Evolutionary conservation across 2,797 vertebrate genomes (phyloP), one percentile per base, ranked within the genome.

Genomic region (Propithecus deckenii): DNA sequence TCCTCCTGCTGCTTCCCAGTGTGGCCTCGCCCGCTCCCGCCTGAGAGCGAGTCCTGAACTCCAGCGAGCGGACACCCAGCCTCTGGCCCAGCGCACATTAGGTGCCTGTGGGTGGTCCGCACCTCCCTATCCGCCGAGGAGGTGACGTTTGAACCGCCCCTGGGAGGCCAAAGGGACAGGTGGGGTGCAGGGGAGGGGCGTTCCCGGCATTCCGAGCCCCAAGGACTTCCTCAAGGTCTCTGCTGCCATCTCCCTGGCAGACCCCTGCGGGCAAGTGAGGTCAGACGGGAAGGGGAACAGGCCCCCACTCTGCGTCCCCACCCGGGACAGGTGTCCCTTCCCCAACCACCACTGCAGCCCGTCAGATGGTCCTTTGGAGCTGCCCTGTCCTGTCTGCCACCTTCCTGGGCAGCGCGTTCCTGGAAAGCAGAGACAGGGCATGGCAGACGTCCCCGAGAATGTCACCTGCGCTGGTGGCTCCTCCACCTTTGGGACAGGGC

Each of bases 81-180:
- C n/a, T 69, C 67, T 69, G 35, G 20, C 67, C 10, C 20, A 38
- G 11, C 28, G 3, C 46, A n/a, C 23, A 28, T 35, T n/a, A 32
- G 59, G 35, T 52, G 8, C n/a, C 43, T 57, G 7, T 35, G 20
- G 83, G 61, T 2, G 1, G 22, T 32, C 28, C 18, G 12, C 32
- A 12, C 7, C 32, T 23, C 22, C 10, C 25, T 11, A 4, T 28
- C n/a, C 4, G 1, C 0, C 28, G 7, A 0, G 52, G 0, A 28
- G n/a, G 65, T 22, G 74, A 43, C 74, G 20, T 15, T 18, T 0
- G 25, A 75, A 32, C 28, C 0, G 2, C 13, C 48, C 28, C 35
- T 3, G 0, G 83, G 61, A 86, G 80, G 3, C 55, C 0, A 20
- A 25, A 9, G 10, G 57, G 41, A 32, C 52, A 55, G 28, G 22